Conservation (phyloP, 2,113 vertebrate species). For the Uria aalge region DNA sequence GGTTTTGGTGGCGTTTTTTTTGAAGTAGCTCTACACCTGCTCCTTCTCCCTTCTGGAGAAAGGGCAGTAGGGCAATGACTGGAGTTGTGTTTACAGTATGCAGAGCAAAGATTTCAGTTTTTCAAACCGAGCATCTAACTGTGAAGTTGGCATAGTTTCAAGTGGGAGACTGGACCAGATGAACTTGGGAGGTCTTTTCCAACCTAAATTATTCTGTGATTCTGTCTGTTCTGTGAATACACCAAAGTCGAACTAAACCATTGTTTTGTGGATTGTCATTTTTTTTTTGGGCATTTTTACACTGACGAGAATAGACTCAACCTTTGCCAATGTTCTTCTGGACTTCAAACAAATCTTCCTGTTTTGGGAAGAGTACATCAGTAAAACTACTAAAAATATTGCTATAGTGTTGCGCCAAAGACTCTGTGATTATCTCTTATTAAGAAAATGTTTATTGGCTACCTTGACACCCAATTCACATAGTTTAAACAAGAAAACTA, state of each 20-base stretch:
- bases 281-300: background rate
- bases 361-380: background rate
- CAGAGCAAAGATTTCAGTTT: background rate
- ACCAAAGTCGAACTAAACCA: background rate
- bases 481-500: background rate
- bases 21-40: background rate
- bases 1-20: background rate
- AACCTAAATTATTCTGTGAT: background rate
- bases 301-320: background rate
- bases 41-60: background rate
- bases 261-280: background rate
- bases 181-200: background rate
- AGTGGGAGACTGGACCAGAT: background rate
- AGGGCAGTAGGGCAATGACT: background rate
- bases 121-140: background rate
- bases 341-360: background rate
- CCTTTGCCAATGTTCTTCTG: background rate
- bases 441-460: background rate
- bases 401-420: background rate
- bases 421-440: background rate
- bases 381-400: background rate
- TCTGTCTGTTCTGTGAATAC: background rate
- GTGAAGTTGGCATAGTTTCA: background rate
- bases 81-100: background rate
- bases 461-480: background rate